These are phyloP conservation scores for Phylloscopus trochiloides DNA, from an alignment of 2,113 vertebrate species.

Conservation along the genomic window DNA sequence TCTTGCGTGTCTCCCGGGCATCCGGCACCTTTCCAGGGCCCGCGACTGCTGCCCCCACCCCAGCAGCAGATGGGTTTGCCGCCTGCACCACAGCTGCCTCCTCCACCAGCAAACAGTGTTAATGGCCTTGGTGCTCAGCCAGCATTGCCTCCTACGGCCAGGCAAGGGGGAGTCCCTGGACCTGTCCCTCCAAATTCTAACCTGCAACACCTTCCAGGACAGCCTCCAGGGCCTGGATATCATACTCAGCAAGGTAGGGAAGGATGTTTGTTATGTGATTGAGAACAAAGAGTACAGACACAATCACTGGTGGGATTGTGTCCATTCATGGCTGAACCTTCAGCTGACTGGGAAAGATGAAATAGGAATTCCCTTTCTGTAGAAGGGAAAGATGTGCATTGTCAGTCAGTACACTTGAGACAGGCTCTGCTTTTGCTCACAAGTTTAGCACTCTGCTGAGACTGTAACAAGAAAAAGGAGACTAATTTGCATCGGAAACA, in stretches of 20 bases:
- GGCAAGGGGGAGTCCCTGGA: slow-evolving; percentile 75
- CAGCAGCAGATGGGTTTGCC: slow-evolving; percentile 63
- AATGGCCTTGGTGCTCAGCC: slow-evolving; percentile 71
- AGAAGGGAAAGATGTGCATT: background rate
- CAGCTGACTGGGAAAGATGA: background rate
- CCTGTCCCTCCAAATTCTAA: slow-evolving; percentile 64
- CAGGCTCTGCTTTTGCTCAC: background rate
- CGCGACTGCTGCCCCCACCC: slow-evolving; percentile 51
- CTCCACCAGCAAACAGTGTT: slow-evolving; percentile 62
- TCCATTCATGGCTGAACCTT: background rate
- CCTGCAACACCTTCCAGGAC: slow-evolving; percentile 76
- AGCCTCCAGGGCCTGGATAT: slow-evolving; percentile 75
- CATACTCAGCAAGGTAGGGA: slow-evolving; percentile 83
- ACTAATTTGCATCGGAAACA: background rate
- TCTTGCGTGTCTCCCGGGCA: slow-evolving; percentile 56
- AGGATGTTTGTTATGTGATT: background rate
- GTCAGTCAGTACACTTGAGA: background rate
- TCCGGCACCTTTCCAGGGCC: slow-evolving; percentile 62
- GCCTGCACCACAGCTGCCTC: slow-evolving; percentile 71
- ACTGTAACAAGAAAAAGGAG: background rate
- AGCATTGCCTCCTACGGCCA: slow-evolving; percentile 28
- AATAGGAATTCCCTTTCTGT: background rate
- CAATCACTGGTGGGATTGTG: background rate
- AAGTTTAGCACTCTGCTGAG: background rate
- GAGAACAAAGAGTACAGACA: background rate